Percentiles rank a stretch among this genome's conserved stretches.
Evolutionary conservation across 2,888 invertebrate species (phyloP).

Genomic region (Chironomus riparius): DNA sequence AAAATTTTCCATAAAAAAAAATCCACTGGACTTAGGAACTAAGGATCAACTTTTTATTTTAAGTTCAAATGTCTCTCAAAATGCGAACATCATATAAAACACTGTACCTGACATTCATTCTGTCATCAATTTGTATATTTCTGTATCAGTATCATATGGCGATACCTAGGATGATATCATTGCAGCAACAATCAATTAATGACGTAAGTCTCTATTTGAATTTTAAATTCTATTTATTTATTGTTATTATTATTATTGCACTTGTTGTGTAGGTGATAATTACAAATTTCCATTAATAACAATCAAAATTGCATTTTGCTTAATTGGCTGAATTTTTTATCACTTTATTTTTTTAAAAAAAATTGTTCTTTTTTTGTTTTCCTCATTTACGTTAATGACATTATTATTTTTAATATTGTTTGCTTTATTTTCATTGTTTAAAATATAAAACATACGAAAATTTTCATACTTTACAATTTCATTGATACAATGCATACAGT

Average conservation of each 20-base stretch:
- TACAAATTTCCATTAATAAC: not conserved
- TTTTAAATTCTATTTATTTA: not conserved
- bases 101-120: conserved; percentile 53
- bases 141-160: conserved; percentile 57
- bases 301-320: not conserved
- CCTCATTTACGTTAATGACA: too few species aligned
- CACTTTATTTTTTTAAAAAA: not conserved
- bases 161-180: conserved; percentile 39
- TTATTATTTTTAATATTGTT: too few species aligned
- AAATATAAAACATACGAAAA: not conserved
- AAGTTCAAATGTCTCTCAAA: conserved; percentile 12
- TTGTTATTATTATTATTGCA: not conserved
- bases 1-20: too few species aligned
- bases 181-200: conserved; percentile 17
- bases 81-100: conserved; percentile 52
- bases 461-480: too few species aligned
- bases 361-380: not conserved
- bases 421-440: too few species aligned
- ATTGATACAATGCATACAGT: too few species aligned
- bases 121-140: conserved; percentile 51
- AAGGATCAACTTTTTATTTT: too few species aligned
- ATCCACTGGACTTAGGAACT: too few species aligned
- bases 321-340: not conserved
- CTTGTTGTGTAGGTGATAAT: not conserved
- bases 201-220: not conserved